Conservation (phyloP, 2,888 invertebrate species). For the Pollenia labialis region DNA sequence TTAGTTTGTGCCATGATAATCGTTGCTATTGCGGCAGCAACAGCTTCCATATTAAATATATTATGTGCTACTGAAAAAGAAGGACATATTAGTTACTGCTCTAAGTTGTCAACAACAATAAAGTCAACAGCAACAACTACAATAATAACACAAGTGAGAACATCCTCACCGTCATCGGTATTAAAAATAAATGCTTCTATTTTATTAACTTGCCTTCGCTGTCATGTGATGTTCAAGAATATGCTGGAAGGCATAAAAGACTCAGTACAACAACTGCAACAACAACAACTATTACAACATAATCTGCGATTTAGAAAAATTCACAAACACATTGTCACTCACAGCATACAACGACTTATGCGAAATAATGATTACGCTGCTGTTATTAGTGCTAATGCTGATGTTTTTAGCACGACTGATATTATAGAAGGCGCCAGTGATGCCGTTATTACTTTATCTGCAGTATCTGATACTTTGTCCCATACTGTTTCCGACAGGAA, state of each 20-base stretch:
- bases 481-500: not conserved
- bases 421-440: not conserved
- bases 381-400: conserved; percentile 9
- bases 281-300: not conserved
- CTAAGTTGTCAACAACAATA: conserved; percentile 51
- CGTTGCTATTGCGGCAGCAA: conserved; percentile 17
- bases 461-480: not conserved
- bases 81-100: conserved; percentile 41
- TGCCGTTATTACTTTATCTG: not conserved
- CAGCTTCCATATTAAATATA: conserved; percentile 16
- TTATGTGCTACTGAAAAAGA: not conserved
- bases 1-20: conserved; percentile 24
- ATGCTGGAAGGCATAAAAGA: conserved; percentile 48
- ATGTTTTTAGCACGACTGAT: conserved; percentile 1
- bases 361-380: conserved; percentile 5
- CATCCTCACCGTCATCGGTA: conserved; percentile 4
- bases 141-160: conserved; percentile 19
- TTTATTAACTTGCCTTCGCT: conserved; percentile 24
- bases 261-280: conserved; percentile 47
- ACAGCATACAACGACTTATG: conserved; percentile 23
- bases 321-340: not conserved
- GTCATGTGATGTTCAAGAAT: conserved; percentile 49
- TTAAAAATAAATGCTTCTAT: conserved; percentile 20
- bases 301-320: conserved; percentile 20
- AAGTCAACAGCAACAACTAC: not conserved